A percentile compares a stretch with the other conserved stretches of the same genome.
These are phyloP conservation scores for Orchesella cincta DNA, from an alignment of 1,140 invertebrate genomes.

Conservation along the genomic window DNA sequence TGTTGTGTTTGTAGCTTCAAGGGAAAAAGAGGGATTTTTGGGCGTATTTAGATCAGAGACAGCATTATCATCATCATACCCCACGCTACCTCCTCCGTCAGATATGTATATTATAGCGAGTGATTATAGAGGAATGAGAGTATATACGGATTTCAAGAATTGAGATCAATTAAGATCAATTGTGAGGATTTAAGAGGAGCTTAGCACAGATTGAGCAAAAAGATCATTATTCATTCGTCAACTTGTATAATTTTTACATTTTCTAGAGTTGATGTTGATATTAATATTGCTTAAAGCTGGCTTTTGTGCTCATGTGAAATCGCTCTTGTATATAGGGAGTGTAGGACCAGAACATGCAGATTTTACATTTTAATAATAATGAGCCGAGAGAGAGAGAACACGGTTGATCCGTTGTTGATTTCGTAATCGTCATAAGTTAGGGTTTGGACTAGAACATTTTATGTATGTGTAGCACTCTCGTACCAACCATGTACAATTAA, in stretches of 20 bases:
- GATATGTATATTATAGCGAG: background rate
- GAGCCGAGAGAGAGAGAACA: too few species aligned
- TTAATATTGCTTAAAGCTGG: too few species aligned
- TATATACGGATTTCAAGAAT: constrained; percentile 36
- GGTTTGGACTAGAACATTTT: too few species aligned
- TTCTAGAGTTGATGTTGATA: background rate
- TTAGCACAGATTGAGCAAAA: constrained; percentile 18
- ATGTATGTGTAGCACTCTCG: too few species aligned
- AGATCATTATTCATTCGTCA: constrained; percentile 22
- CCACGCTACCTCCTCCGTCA: background rate
- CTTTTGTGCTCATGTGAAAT: too few species aligned
- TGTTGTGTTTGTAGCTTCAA: background rate
- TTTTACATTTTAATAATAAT: constrained; percentile 16
- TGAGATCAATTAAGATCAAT: constrained; percentile 51
- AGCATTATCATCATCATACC: background rate
- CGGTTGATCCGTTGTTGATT: too few species aligned
- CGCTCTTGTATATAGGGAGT: background rate
- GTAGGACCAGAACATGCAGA: background rate
- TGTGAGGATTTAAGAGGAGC: constrained; percentile 47
- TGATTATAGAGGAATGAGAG: constrained; percentile 20
- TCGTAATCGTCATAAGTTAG: too few species aligned
- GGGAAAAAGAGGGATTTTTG: constrained; percentile 22
- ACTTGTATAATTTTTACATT: constrained; percentile 16
- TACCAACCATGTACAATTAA: too few species aligned
- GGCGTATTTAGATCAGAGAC: constrained; percentile 15